A percentile compares a stretch with the other conserved stretches of the same genome.
Conservation (phyloP, 2,113 vertebrate genomes). For the Turdus rufiventris region DNA sequence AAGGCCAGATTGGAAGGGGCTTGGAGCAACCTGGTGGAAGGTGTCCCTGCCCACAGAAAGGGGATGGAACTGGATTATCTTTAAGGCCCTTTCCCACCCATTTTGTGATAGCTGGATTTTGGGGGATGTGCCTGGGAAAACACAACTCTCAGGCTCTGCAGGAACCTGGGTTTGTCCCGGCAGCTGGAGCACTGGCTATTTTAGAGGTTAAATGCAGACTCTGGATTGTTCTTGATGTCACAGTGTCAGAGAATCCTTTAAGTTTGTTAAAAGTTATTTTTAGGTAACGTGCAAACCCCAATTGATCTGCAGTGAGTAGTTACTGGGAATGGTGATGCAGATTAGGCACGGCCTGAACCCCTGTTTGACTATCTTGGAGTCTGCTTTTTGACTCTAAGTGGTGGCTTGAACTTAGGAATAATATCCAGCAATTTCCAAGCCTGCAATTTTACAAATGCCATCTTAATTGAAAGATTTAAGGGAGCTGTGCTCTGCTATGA, state of each 20-base stretch:
- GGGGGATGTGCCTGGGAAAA: background rate
- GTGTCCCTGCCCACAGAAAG: background rate
- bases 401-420: background rate
- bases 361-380: background rate
- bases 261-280: background rate
- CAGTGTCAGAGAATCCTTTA: background rate
- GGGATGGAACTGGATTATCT: background rate
- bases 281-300: background rate
- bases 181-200: background rate
- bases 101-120: background rate
- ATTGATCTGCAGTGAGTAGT: background rate
- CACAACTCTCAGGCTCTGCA: accelerated
- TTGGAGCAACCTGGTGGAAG: background rate
- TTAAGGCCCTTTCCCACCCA: background rate
- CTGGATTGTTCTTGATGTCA: background rate
- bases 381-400: background rate
- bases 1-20: background rate
- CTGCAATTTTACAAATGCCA: conserved; percentile 24
- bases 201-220: background rate
- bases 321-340: background rate
- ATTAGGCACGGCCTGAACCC: background rate
- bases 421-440: background rate
- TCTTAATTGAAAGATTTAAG: conserved; percentile 43
- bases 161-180: background rate
- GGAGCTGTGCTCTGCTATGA: background rate